Evolutionary conservation across 2,797 vertebrate species (phyloP), one percentile per base, ranked within the genome.

Genomic region (Hylomyscus alleni): DNA sequence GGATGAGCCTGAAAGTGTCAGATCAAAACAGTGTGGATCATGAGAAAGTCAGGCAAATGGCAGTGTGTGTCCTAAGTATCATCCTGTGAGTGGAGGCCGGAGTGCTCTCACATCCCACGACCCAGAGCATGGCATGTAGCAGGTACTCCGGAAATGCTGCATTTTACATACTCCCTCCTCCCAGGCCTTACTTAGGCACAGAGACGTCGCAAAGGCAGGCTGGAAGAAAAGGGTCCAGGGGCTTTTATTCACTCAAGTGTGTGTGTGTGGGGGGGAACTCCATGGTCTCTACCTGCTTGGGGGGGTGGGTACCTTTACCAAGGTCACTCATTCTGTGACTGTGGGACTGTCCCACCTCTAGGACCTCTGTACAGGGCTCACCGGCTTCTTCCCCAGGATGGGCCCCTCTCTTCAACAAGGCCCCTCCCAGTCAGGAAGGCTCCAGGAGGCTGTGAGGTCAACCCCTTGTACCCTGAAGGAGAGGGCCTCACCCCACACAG

Each of bases 161-260:
- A 13, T 1, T 3, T 4, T 5, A 5, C 22, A 0, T 4, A 15
- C 14, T 31, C 47, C 2, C 9, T 0, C 0, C 2, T 37, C 56
- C 77, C 26, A 22, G 40, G 54, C 47, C 78, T 72, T 2, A 12
- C 88, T 56, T 13, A 58, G 85, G 76, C 44, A 31, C 44, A 85
- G 52, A 73, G 44, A 60, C 37, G 1, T 44, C 58, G 47, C 3
- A 12, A 6, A 76, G 76, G 86, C 31, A 37, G 60, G 20, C 0
- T 20, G 72, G 44, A n/a, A 31, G 69, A 34, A n/a, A 2, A 50
- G n/a, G 31, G 37, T 3, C 24, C 9, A 0, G 34, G 80, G 62
- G 34, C 47, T 83, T 34, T 2, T 17, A 26, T 15, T 19, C 72
- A 37, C 6, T 40, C 52, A 34, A 22, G 15, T 1, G n/a, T n/a